Conservation (phyloP, 2,113 vertebrate species). For the Corythoichthys haematopterus region DNA sequence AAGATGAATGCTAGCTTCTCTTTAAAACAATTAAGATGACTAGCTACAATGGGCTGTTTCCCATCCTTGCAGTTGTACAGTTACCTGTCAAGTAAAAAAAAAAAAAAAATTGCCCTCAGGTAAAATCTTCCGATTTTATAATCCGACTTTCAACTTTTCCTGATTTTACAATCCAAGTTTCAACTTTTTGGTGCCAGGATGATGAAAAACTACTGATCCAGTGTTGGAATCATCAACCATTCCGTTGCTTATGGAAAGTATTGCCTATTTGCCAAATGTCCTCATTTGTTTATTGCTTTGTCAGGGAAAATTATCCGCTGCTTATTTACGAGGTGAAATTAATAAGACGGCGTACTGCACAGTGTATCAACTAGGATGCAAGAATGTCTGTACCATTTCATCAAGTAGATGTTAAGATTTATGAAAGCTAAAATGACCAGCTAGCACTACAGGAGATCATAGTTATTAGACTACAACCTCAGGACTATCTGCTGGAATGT, state of each 20-base stretch:
- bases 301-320: not conserved
- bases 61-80: not conserved
- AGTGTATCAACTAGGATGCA: conserved; percentile 1
- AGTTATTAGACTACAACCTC: conserved; percentile 3
- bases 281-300: not conserved
- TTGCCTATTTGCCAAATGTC: not conserved
- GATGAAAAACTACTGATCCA: conserved; percentile 4
- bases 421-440: conserved; percentile 4
- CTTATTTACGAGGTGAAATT: conserved; percentile 9
- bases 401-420: conserved; percentile 1
- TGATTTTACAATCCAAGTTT: conserved; percentile 1
- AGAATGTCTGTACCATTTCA: not conserved
- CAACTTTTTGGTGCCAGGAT: not conserved
- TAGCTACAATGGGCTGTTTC: no score
- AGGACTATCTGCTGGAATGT: not conserved
- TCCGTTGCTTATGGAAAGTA: not conserved
- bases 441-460: not conserved
- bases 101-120: not conserved
- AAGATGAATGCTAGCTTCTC: not conserved
- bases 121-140: conserved; percentile 1
- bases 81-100: not conserved
- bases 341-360: conserved; percentile 6
- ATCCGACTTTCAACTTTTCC: not conserved
- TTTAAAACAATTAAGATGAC: no score
- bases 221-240: not conserved